Evolutionary conservation across 1,140 invertebrate species (phyloP), one percentile per base, ranked within the genome.

Genomic region (Drosophila sechellia): DNA sequence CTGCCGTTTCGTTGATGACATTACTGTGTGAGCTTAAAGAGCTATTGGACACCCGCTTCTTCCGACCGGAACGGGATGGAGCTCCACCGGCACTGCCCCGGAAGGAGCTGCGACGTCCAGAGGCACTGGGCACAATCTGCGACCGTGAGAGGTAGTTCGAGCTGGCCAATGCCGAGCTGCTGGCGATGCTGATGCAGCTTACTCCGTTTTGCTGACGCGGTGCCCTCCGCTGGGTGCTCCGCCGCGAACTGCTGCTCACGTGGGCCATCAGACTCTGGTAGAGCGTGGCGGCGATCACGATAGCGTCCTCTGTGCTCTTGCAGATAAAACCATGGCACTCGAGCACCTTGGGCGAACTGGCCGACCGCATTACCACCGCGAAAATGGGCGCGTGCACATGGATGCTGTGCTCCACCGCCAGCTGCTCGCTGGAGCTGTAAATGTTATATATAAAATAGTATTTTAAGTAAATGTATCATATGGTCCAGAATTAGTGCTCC

Each of bases 301-400:
- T 96, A 22, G 97, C 97, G 91, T 98, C 97, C 92, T 98, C 97
- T 12, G 96, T 95, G 77, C 94, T 95, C 81, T 95, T 95, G 93
- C 97, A 98, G 60, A 97, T 96, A 92, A 98, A 98, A 13, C 96
- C 97, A 93, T 98, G 97, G 92, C 97, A 98, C 92, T 98, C 96
- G 49, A 98, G 93, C 64, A 96, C 94, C 81, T 95, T 96, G 3
- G 96, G 95, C 8, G 96, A 94, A 17, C 95, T 95, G 34, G 95
- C 95, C 77, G 96, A 95, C 73, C 96, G 94, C 96, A 98, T 98
- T 17, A 98, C 96, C 42, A 98, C 97, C 12, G 97, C 96, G 92
- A 98, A 98, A 81, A 98, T 95, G 1, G 97, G 97, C 0, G 96
- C 96, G 92, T 97, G 96, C 6, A 94, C 52, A 25, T 85, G 81